Conservation (phyloP, 2,797 vertebrate species). For the Anisognathus igniventris region DNA sequence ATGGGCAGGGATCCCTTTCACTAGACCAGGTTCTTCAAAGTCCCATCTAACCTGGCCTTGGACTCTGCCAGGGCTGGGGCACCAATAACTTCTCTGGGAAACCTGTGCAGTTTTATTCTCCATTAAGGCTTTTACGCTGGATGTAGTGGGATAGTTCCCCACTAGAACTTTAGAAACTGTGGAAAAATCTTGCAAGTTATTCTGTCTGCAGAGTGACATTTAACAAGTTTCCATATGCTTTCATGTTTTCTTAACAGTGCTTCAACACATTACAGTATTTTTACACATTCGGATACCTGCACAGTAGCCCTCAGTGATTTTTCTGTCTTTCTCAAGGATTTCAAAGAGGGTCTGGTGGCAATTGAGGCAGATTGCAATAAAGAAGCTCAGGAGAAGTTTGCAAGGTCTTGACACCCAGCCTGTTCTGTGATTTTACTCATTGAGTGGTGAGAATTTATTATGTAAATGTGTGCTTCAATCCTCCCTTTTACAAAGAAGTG, state of each 20-base stretch:
- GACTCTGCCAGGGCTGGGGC: neutral
- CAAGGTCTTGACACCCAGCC: neutral
- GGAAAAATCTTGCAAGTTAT: neutral
- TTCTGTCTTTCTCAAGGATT: neutral
- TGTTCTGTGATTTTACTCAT: conserved; percentile 3
- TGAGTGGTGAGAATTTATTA: neutral
- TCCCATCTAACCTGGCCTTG: too few relatives aligned
- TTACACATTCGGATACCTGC: neutral
- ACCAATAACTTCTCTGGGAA: neutral
- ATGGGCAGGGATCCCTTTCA: too few relatives aligned
- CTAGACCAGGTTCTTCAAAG: neutral
- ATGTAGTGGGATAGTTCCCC: neutral
- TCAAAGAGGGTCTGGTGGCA: neutral
- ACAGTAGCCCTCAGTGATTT: neutral
- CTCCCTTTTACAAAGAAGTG: neutral
- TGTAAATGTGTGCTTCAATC: neutral
- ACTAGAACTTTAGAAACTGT: neutral
- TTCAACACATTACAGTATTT: neutral
- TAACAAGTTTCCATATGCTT: neutral
- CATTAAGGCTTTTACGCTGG: neutral
- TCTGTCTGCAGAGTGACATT: neutral
- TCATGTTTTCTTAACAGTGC: neutral
- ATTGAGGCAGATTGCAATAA: neutral
- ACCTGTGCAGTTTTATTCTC: neutral
- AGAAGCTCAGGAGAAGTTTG: neutral